These are phyloP conservation scores for Panurus biarmicus DNA, from an alignment of 2,113 vertebrate species.

Conservation along the genomic window DNA sequence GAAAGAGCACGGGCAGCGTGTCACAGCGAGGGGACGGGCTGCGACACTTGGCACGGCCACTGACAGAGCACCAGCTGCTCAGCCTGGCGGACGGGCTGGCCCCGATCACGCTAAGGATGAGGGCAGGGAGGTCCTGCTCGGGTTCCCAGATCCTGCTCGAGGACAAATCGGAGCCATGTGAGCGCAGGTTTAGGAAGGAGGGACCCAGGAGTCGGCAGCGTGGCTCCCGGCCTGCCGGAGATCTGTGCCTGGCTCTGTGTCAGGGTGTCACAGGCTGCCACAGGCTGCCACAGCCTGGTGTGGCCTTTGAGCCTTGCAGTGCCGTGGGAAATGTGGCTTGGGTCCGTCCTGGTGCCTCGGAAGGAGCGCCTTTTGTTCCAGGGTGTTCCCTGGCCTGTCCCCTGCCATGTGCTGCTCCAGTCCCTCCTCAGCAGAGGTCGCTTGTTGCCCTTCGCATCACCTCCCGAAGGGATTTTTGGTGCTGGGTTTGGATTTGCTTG, in stretches of 20 bases:
- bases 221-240: background rate
- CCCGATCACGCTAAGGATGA: rapidly evolving
- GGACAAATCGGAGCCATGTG: background rate
- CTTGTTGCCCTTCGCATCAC: constrained; percentile 10
- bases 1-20: background rate
- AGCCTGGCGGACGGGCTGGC: background rate
- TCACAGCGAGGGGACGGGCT: background rate
- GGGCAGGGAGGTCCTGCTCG: background rate
- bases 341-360: background rate
- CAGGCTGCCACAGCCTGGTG: background rate
- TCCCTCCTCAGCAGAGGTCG: constrained; percentile 57
- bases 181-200: background rate
- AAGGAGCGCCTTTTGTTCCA: background rate
- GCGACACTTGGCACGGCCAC: background rate
- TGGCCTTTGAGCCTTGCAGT: background rate
- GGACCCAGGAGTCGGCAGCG: background rate
- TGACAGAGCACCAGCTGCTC: background rate
- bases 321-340: background rate
- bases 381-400: background rate
- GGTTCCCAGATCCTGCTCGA: background rate
- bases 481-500: background rate
- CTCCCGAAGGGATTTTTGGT: background rate
- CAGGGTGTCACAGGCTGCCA: background rate
- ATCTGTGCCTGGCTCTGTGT: rapidly evolving
- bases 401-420: background rate